These are phyloP conservation scores for Oithona nana DNA, from an alignment of 2,888 invertebrate species.

Conservation along the genomic window DNA sequence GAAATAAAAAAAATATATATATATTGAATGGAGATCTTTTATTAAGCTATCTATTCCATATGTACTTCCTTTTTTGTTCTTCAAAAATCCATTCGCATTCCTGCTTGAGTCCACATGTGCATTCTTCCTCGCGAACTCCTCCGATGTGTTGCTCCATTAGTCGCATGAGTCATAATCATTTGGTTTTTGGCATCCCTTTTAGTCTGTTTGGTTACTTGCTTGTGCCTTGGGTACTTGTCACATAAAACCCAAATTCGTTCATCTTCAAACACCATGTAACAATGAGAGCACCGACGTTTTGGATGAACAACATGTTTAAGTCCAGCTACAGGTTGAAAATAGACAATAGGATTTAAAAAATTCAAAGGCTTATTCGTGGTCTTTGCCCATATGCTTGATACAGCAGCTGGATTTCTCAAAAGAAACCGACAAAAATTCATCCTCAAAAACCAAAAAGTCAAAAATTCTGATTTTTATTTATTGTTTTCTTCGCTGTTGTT, in stretches of 20 bases:
- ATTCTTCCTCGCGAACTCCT: neutral
- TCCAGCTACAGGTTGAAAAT: too few relatives aligned
- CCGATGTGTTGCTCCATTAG: neutral
- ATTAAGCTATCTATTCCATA: neutral
- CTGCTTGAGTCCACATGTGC: neutral
- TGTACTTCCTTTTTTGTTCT: neutral
- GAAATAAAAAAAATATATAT: neutral
- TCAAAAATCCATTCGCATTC: neutral
- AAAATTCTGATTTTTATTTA: too few relatives aligned
- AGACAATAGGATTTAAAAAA: too few relatives aligned
- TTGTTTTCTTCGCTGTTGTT: too few relatives aligned
- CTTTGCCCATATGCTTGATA: too few relatives aligned
- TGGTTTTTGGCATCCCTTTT: neutral
- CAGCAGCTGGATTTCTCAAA: too few relatives aligned
- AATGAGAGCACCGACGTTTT: neutral
- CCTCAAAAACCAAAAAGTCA: too few relatives aligned
- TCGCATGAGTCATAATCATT: slow-evolving; percentile 6
- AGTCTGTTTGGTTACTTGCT: neutral
- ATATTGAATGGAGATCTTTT: neutral
- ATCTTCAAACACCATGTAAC: slow-evolving; percentile 1
- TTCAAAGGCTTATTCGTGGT: too few relatives aligned
- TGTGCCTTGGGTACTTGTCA: neutral
- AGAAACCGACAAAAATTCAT: too few relatives aligned
- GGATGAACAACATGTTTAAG: slow-evolving; percentile 2
- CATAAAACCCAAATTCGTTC: neutral